phyloP scores from a whole-genome alignment of 2,113 vertebrate species.

The Silurus asotus region DNA sequence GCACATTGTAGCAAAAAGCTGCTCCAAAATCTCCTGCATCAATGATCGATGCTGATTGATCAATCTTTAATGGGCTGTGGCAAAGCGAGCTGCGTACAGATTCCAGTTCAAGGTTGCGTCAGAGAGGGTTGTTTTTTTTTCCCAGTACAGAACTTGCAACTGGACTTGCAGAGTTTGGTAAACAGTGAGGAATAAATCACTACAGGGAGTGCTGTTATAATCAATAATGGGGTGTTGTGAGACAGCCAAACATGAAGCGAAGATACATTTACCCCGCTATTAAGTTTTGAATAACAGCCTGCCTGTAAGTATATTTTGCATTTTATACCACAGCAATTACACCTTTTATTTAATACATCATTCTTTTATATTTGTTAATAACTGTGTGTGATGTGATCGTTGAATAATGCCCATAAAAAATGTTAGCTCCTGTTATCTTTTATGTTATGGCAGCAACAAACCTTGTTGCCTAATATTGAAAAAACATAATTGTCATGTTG shows the following conservation, averaged over 20 bases:
- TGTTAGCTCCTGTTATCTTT: background rate
- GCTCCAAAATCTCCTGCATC: slow-evolving; percentile 23
- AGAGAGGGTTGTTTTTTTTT: background rate
- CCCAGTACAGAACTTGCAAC: background rate
- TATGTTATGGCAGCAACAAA: background rate
- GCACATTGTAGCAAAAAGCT: background rate
- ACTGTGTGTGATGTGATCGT: background rate
- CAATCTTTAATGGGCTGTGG: slow-evolving; percentile 35
- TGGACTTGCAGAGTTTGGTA: background rate
- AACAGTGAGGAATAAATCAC: background rate
- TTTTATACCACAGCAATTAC: background rate
- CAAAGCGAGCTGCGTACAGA: background rate
- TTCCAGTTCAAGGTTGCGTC: background rate
- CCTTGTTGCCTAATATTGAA: background rate
- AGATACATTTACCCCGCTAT: background rate
- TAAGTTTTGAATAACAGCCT: background rate
- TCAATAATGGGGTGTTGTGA: background rate
- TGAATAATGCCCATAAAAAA: background rate
- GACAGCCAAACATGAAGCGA: background rate
- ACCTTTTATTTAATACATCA: background rate
- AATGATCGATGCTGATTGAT: slow-evolving; percentile 46
- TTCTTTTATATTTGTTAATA: background rate
- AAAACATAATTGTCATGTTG: background rate
- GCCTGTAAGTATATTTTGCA: background rate
- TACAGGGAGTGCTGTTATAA: background rate